phyloP scores from a whole-genome alignment of 2,113 vertebrate species.

The Hippocampus abdominalis region DNA sequence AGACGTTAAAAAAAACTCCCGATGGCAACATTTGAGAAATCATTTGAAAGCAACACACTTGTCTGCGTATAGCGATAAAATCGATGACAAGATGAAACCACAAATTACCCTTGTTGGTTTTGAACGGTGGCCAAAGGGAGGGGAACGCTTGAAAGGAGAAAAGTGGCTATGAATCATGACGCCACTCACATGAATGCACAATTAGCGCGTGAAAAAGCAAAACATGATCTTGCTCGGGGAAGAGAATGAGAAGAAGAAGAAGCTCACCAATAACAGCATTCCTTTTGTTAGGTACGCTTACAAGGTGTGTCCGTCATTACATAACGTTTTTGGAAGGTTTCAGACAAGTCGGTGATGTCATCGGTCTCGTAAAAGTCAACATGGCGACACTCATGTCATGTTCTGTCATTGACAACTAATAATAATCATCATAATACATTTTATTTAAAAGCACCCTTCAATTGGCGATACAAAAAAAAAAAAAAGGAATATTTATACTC shows the following conservation, averaged over 20 bases:
- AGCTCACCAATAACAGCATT: constrained; percentile 19
- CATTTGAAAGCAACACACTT: neutral
- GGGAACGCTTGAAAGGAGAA: neutral
- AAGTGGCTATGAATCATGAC: neutral
- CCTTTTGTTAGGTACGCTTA: neutral
- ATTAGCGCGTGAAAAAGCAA: constrained; percentile 8
- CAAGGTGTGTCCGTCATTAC: constrained; percentile 5
- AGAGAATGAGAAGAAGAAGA: constrained; percentile 1
- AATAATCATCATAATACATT: neutral
- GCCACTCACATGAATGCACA: neutral
- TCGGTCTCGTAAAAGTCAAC: constrained; percentile 19
- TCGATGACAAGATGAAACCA: neutral
- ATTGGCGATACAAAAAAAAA: neutral
- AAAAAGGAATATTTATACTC: neutral
- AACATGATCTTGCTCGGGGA: constrained; percentile 21
- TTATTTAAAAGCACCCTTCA: too few relatives aligned
- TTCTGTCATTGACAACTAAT: neutral
- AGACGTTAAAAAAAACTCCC: neutral
- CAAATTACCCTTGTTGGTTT: constrained; percentile 7
- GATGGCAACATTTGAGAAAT: neutral
- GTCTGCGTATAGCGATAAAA: neutral
- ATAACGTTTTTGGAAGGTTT: constrained; percentile 12
- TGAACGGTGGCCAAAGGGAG: constrained; percentile 5
- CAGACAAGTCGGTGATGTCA: constrained; percentile 12
- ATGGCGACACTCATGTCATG: constrained; percentile 1